These are phyloP conservation scores for Episyrphus balteatus DNA, from an alignment of 1,140 invertebrate species.

Conservation along the genomic window DNA sequence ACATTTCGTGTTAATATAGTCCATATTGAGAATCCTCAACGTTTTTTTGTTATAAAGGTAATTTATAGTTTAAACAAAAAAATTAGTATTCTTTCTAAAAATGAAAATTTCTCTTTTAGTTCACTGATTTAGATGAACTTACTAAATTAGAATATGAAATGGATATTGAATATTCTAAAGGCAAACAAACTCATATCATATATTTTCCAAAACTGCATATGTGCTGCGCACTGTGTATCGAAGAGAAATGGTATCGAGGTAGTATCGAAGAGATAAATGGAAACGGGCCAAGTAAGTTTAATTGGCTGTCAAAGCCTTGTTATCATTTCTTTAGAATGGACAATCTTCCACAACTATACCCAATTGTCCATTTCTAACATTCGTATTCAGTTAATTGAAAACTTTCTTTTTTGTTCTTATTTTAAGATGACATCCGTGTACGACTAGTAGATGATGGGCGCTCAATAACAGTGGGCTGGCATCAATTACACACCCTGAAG, in stretches of 20 bases:
- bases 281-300: neutral
- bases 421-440: slow-evolving; percentile 14
- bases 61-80: too few species aligned
- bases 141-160: neutral
- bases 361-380: too few species aligned
- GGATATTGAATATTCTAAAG: slow-evolving; percentile 10
- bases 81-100: too few species aligned
- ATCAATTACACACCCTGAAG: slow-evolving; percentile 14
- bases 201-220: slow-evolving; percentile 14
- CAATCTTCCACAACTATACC: too few species aligned
- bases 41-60: slow-evolving; percentile 10
- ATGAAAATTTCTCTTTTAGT: too few species aligned
- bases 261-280: slow-evolving; percentile 12
- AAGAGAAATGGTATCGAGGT: slow-evolving; percentile 19
- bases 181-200: slow-evolving; percentile 7
- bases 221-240: slow-evolving; percentile 12
- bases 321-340: too few species aligned
- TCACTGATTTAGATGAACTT: neutral
- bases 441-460: slow-evolving; percentile 22
- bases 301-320: too few species aligned
- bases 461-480: slow-evolving; percentile 12
- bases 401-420: neutral
- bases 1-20: slow-evolving; percentile 5
- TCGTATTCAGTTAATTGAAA: too few species aligned
- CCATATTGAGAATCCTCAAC: slow-evolving; percentile 3